These are phyloP conservation scores for Pantherophis guttatus DNA, from an alignment of 2,113 vertebrate species.

Conservation along the genomic window DNA sequence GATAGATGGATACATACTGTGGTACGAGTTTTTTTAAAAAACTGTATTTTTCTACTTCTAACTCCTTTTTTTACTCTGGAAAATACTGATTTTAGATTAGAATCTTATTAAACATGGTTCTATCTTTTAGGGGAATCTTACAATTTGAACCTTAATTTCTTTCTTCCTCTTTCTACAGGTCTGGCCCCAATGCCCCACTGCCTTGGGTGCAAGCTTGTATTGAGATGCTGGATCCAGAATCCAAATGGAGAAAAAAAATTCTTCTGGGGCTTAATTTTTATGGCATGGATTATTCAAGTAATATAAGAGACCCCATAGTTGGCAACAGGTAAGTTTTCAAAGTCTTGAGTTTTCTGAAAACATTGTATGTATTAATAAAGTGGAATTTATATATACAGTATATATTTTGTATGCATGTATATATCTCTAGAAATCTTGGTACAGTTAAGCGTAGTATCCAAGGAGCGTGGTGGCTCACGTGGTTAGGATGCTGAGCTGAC, in stretches of 20 bases:
- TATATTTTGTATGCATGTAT: not conserved
- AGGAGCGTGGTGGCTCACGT: not conserved
- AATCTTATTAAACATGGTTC: not conserved
- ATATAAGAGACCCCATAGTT: conserved; percentile 79
- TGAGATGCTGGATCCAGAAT: conserved; percentile 82
- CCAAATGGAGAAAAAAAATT: conserved; percentile 90
- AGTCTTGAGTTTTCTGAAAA: not conserved
- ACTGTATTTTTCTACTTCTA: not conserved
- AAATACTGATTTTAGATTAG: not conserved
- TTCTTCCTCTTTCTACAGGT: conserved; percentile 63
- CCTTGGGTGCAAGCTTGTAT: conserved; percentile 90
- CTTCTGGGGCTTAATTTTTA: conserved; percentile 92
- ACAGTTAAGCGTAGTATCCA: not conserved
- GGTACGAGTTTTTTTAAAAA: not conserved
- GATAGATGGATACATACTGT: too few species aligned
- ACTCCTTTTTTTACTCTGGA: not conserved
- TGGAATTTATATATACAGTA: not conserved
- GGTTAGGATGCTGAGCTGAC: not conserved
- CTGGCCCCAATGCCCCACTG: conserved; percentile 88
- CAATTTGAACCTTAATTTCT: not conserved
- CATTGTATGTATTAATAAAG: not conserved
- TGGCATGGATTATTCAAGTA: conserved; percentile 85
- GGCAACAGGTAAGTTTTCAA: conserved; percentile 76
- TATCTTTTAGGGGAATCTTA: not conserved
- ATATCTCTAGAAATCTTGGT: not conserved